These are phyloP conservation scores for Pseudorhombus dupliciocellatus DNA, from an alignment of 2,113 vertebrate genomes.

Conservation along the genomic window DNA sequence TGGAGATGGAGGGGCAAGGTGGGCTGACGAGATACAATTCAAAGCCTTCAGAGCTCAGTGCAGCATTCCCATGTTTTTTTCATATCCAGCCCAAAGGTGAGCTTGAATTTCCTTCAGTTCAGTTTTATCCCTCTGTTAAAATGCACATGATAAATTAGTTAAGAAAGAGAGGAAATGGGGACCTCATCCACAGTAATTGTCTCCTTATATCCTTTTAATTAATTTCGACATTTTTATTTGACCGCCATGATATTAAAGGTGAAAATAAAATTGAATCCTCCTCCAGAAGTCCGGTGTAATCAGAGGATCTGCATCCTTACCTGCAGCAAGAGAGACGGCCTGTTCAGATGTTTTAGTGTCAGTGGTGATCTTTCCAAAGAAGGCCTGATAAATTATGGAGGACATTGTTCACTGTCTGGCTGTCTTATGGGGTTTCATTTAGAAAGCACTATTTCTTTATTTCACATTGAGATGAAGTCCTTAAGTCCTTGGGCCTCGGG, in stretches of 20 bases:
- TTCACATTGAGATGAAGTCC: background rate
- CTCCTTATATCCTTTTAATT: background rate
- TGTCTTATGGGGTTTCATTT: background rate
- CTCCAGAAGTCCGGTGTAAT: background rate
- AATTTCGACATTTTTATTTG: background rate
- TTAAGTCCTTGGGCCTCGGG: too few relatives aligned
- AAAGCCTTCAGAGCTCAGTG: slow-evolving; percentile 13
- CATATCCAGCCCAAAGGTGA: slow-evolving; percentile 3
- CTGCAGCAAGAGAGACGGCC: background rate
- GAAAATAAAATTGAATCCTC: background rate
- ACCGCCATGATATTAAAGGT: background rate
- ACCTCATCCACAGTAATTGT: background rate
- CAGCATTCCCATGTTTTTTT: slow-evolving; percentile 8
- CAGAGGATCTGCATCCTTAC: background rate
- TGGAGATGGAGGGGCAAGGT: slow-evolving; percentile 66
- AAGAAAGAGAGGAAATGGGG: background rate
- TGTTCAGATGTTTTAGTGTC: background rate
- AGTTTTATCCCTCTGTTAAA: background rate
- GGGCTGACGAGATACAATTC: slow-evolving; percentile 58
- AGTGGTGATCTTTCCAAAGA: background rate
- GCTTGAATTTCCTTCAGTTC: slow-evolving; percentile 8
- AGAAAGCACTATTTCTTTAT: background rate
- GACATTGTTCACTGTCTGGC: background rate
- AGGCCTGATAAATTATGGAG: background rate
- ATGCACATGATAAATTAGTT: background rate